Evolutionary conservation across 2,113 vertebrate genomes (phyloP).

Genomic region (Fukomys damarensis): DNA sequence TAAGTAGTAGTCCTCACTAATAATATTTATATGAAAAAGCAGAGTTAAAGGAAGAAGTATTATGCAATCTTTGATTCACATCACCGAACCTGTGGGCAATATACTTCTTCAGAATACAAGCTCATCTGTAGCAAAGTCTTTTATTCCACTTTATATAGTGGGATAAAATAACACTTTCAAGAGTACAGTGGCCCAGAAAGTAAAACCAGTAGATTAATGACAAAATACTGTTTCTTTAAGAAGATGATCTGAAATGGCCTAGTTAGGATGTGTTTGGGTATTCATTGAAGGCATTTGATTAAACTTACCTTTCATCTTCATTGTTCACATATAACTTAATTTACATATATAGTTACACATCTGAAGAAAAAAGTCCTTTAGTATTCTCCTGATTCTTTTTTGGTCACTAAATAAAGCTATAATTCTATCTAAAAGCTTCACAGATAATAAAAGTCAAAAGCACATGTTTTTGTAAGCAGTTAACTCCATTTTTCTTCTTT

Average conservation of each 20-base stretch:
- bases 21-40: not conserved
- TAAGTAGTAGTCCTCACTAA: not conserved
- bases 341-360: constrained; percentile 13
- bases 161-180: not conserved
- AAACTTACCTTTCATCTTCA: constrained; percentile 30
- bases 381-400: constrained; percentile 41
- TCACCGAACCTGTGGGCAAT: not conserved
- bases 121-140: not conserved
- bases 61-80: constrained; percentile 4
- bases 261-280: not conserved
- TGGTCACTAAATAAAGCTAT: constrained; percentile 45
- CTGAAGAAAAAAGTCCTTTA: constrained; percentile 24
- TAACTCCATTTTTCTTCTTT: constrained; percentile 15
- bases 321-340: constrained; percentile 57
- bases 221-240: constrained; percentile 44
- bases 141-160: not conserved
- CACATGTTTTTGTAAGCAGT: constrained; percentile 9
- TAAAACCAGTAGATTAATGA: not conserved
- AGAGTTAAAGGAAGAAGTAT: not conserved
- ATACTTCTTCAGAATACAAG: not conserved
- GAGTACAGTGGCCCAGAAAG: not conserved
- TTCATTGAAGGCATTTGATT: not conserved
- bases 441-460: constrained; percentile 58
- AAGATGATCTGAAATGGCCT: not conserved
- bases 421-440: constrained; percentile 48